Conservation (phyloP, 2,113 vertebrate species). For the Phasianus colchicus region DNA sequence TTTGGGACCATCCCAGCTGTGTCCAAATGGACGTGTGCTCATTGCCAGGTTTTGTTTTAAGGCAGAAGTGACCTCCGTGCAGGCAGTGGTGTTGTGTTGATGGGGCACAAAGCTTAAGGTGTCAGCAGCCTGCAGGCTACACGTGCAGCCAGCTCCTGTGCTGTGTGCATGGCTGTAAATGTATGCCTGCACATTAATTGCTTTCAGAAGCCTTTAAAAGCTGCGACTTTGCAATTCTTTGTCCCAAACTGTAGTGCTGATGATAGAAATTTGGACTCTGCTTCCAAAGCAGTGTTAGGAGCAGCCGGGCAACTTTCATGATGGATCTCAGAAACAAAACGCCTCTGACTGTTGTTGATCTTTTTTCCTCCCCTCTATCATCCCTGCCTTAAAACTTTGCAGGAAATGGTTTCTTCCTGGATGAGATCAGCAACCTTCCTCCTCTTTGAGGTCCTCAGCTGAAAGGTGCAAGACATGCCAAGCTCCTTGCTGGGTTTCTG, state of each 20-base stretch:
- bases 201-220: neutral
- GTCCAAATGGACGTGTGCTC: accelerated
- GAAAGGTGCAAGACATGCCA: accelerated
- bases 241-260: neutral
- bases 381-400: neutral
- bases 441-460: neutral
- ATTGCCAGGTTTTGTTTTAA: neutral
- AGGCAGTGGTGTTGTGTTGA: neutral
- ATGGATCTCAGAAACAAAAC: neutral
- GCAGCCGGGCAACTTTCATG: neutral
- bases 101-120: neutral
- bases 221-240: neutral
- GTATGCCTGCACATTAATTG: neutral
- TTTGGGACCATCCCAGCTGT: neutral
- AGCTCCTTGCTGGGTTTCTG: neutral
- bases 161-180: neutral
- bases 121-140: too few relatives aligned
- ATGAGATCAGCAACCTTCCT: neutral
- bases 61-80: neutral
- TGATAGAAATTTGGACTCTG: neutral
- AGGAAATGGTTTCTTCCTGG: neutral
- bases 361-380: neutral
- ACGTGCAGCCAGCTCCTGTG: too few relatives aligned
- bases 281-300: neutral
- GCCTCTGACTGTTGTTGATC: neutral